Base-by-base conservation (phyloP, 1,140 invertebrate species). In the Drosophila biarmipes region DNA sequence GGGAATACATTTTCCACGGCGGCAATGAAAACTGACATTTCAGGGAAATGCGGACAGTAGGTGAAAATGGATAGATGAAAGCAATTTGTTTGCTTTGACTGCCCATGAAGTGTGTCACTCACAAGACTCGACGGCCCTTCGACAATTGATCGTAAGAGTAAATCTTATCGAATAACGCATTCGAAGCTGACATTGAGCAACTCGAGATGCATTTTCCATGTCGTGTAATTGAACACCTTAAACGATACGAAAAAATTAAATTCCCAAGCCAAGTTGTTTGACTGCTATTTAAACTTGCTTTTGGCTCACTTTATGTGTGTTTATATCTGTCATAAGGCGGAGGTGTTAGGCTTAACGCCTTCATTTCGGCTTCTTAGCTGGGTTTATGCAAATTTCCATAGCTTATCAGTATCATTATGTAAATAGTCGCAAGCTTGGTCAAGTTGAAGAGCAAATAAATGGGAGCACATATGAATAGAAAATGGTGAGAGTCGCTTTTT, bases 161-260 rank as follows among this genome's bases (percentile, higher is more conserved):
- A 49, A 49, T 64, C 24, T 27, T 74, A 74, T 74, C 52, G 46
- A 54, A 42, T 76, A 40, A 40, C 48, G 51, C 43, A 68, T 80
- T 52, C 21, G 8, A n/a, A 45, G 40, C 24, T 46, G 57, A 64
- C 73, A 85, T 75, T 43, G 45, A 69, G 64, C 61, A 53, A 61
- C 45, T 55, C 63, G 48, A 71, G 69, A 71, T 84, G 80, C 74
- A 72, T 66, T 78, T 85, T 55, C 59, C 73, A 73, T 77, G 81
- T 86, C 81, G 72, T 61, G 73, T 78, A 85, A 85, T 86, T 68
- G 73, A 86, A 86, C 73, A 85, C 77, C 73, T 56, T 68, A 73
- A 73, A 35, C 27, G 45, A 69, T 71, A 75, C 46, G 46, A 76
- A 46, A 45, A 45, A 66, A 42, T 14, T 43, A 61, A 55, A 73